phyloP scores from a whole-genome alignment of 2,113 vertebrate species.

The Oreochromis niloticus region DNA sequence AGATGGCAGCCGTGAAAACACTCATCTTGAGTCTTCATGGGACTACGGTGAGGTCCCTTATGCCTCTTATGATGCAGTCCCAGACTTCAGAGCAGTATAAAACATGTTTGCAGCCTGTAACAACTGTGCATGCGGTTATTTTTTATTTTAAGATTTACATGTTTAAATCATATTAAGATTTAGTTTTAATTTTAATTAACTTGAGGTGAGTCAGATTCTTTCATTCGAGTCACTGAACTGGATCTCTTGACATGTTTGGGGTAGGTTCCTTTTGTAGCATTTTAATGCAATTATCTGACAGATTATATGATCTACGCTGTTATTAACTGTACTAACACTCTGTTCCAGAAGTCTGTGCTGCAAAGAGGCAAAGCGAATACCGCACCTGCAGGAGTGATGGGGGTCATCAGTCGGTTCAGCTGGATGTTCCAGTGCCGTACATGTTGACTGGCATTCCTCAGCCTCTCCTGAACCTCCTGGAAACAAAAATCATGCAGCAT shows the following conservation, averaged over 20 bases:
- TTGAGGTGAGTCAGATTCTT: not conserved
- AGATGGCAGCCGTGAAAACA: not conserved
- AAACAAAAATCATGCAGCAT: not conserved
- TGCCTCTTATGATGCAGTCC: not conserved
- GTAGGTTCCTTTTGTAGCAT: not conserved
- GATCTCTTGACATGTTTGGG: not conserved
- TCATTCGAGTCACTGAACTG: not conserved
- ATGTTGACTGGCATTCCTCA: constrained; percentile 60
- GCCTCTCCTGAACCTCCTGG: constrained; percentile 68
- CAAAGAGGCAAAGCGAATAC: not conserved
- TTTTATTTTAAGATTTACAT: rapidly evolving
- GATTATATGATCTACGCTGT: not conserved
- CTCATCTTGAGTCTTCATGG: not conserved
- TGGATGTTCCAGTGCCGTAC: constrained; percentile 78
- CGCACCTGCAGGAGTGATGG: constrained; percentile 71
- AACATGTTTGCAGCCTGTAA: not conserved
- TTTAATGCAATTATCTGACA: not conserved
- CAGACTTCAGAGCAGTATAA: not conserved
- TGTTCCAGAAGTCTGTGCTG: not conserved
- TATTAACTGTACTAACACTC: not conserved
- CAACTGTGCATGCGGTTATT: not conserved
- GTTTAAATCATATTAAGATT: not conserved
- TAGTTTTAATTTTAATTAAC: not conserved
- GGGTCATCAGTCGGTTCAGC: constrained; percentile 73
- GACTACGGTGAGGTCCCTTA: not conserved